Conservation (phyloP, 1,140 invertebrate genomes). For the Fopius arisanus region DNA sequence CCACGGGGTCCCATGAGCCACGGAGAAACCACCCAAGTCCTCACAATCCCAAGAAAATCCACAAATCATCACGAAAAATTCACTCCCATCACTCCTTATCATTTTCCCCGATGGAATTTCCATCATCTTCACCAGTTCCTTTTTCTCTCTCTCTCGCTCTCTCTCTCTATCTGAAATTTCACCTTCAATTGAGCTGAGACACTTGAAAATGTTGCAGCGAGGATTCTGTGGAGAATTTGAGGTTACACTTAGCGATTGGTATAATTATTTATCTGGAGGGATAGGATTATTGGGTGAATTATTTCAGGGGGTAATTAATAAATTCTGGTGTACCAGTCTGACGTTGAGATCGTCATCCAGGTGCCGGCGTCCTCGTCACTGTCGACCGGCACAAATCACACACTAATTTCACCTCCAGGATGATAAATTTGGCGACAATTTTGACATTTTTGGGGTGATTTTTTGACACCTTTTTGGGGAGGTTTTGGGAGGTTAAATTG, state of each 20-base stretch:
- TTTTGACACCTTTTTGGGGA: neutral
- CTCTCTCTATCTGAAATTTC: neutral
- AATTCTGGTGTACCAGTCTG: conserved; percentile 6
- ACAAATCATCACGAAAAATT: neutral
- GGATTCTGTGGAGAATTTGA: neutral
- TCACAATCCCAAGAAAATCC: neutral
- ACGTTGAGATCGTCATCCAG: conserved; percentile 23
- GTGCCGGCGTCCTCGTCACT: conserved; percentile 26
- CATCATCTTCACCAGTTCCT: neutral
- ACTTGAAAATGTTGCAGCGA: neutral
- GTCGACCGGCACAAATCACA: conserved; percentile 14
- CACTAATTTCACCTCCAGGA: conserved; percentile 11
- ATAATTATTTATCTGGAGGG: no score
- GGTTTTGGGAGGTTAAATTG: neutral
- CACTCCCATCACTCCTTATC: neutral
- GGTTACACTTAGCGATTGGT: neutral
- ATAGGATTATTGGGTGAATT: neutral
- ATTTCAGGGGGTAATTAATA: neutral
- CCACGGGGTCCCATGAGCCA: neutral
- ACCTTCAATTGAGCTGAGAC: neutral
- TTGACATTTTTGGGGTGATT: neutral
- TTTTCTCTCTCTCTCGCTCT: neutral
- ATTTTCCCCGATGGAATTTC: neutral
- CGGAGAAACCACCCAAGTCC: neutral
- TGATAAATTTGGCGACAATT: neutral